Evolutionary conservation across 2,797 vertebrate genomes (phyloP), one percentile per base, ranked within the genome.

Genomic region (Staurois parvus): DNA sequence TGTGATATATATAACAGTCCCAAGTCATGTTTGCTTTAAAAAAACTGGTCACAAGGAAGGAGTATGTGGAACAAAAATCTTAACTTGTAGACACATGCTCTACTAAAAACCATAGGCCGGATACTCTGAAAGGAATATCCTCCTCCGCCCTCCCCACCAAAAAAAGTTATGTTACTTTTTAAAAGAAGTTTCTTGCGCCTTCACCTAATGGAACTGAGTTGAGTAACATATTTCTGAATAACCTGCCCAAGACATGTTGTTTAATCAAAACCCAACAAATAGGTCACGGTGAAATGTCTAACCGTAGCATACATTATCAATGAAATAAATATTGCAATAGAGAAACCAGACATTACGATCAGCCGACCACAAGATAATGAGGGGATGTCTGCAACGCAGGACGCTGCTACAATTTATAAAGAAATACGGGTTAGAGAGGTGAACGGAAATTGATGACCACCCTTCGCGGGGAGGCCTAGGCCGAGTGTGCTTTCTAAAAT

Each of bases 401-500:
- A 62, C 26, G 59, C n/a, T 3, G 78, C 59, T 75, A 79, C 77
- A 85, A 67, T 64, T 79, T 79, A 13, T 62, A 84, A 56, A 80
- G 70, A 70, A 74, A 79, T 74, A 70, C 30, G 70, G 78, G 77
- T 81, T 80, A 81, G 29, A 85, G 66, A 81, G 84, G 84, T 80
- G 77, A 75, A 30, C 30, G 72, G 62, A 75, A 86, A 72, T 72
- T 82, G 73, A 86, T 86, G 85, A 79, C 52, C 85, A 67, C 79
- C 56, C 76, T 73, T 48, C 77, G 75, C 66, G 72, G 59, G n/a
- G 30, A 72, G 66, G 73, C 42, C 79, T 52, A 30, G 30, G 80
- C 83, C 66, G 77, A 83, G 56, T 74, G 69, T 7, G 76, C 28
- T 83, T 74, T 83, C 64, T 79, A 79, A 45, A 87, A 87, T 83